Evolutionary conservation across 2,888 invertebrate species (phyloP).

Genomic region (Teleiodes luculella): DNA sequence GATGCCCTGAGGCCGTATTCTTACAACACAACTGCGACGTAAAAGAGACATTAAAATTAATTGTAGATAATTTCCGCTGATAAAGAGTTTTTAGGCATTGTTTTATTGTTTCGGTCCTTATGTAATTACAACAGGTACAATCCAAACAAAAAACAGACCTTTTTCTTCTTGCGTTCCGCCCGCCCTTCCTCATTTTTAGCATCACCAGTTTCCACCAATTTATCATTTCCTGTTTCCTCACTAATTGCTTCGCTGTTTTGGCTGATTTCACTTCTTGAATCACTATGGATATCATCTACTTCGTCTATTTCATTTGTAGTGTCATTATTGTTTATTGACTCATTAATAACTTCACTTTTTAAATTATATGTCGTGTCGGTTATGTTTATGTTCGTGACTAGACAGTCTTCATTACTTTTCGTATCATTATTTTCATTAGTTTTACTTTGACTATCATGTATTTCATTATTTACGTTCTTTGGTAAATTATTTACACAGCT

Average conservation of each 20-base stretch:
- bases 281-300: slow-evolving; percentile 16
- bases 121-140: neutral
- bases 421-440: neutral
- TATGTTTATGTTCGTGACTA: neutral
- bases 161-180: neutral
- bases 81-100: no score
- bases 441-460: neutral
- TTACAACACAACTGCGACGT: no score
- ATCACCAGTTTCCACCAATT: neutral
- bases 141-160: neutral
- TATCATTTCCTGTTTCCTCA: slow-evolving; percentile 9
- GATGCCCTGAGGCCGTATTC: no score
- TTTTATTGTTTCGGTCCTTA: no score
- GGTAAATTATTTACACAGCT: neutral
- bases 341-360: slow-evolving; percentile 21
- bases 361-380: neutral
- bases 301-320: neutral
- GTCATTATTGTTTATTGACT: slow-evolving; percentile 16
- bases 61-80: no score
- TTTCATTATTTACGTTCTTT: neutral
- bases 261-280: slow-evolving; percentile 18
- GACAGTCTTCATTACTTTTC: neutral
- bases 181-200: neutral
- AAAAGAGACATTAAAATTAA: no score
- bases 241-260: slow-evolving; percentile 3